Evolutionary conservation across 2,888 invertebrate species (phyloP).

Genomic region (Dyspetes luteomarginatus): DNA sequence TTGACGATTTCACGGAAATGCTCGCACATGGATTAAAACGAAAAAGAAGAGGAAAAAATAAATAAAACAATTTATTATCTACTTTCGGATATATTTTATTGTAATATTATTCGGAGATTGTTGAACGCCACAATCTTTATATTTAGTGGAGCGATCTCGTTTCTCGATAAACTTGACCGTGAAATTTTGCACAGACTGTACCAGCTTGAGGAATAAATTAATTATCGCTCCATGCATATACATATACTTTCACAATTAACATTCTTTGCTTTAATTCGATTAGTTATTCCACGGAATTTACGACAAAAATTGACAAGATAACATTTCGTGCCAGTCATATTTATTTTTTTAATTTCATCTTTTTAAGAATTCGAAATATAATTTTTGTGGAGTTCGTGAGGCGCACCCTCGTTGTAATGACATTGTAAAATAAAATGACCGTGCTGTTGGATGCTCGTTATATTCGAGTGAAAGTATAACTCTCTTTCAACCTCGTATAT

Average conservation of each 20-base stretch:
- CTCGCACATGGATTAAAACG: not conserved
- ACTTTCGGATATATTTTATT: conserved; percentile 2
- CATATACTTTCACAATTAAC: conserved; percentile 46
- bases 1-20: conserved; percentile 15
- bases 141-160: conserved; percentile 45
- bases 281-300: too few species aligned
- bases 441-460: conserved; percentile 13
- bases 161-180: conserved; percentile 57
- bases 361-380: not conserved
- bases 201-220: conserved; percentile 36
- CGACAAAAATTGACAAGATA: not conserved
- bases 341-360: not conserved
- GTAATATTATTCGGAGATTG: conserved; percentile 12
- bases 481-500: conserved; percentile 16
- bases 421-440: conserved; percentile 53
- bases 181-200: conserved; percentile 31
- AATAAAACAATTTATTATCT: not conserved
- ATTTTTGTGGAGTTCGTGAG: conserved; percentile 3
- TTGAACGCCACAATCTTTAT: conserved; percentile 23
- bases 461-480: conserved; percentile 37
- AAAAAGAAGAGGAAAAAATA: not conserved
- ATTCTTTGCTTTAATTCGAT: conserved; percentile 6
- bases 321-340: too few species aligned
- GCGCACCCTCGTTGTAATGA: conserved; percentile 31
- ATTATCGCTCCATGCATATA: conserved; percentile 23